phyloP scores from a whole-genome alignment of 2,113 vertebrate species.

The Cynocephalus volans region DNA sequence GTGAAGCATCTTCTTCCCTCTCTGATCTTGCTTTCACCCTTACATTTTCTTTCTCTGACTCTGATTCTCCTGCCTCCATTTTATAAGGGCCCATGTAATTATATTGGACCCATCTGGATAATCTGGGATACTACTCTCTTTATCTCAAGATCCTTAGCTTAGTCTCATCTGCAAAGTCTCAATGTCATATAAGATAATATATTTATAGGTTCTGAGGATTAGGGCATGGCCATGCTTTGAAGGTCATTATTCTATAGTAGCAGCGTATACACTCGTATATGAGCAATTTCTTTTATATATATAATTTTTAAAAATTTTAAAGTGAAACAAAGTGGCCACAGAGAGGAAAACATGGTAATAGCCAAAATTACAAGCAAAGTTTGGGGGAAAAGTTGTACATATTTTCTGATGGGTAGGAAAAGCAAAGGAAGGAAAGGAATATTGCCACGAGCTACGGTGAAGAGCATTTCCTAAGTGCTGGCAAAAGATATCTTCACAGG shows the following conservation, averaged over 20 bases:
- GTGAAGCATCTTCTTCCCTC: too few relatives aligned
- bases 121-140: too few relatives aligned
- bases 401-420: neutral
- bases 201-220: neutral
- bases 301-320: neutral
- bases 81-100: too few relatives aligned
- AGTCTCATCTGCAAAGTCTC: too few relatives aligned
- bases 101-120: too few relatives aligned
- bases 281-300: neutral
- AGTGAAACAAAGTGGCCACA: neutral
- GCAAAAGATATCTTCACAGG: neutral
- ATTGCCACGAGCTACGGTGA: neutral
- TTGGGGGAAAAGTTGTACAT: neutral
- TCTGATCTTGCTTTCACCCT: too few relatives aligned
- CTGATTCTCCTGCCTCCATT: too few relatives aligned
- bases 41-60: too few relatives aligned
- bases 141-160: too few relatives aligned
- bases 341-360: neutral
- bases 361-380: neutral
- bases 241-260: too few relatives aligned
- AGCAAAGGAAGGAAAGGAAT: neutral
- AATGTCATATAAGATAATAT: too few relatives aligned
- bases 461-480: neutral
- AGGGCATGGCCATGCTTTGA: neutral
- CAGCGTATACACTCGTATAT: too few relatives aligned